Evolutionary conservation across 2,797 vertebrate species (phyloP).

Genomic region (Echiichthys vipera): DNA sequence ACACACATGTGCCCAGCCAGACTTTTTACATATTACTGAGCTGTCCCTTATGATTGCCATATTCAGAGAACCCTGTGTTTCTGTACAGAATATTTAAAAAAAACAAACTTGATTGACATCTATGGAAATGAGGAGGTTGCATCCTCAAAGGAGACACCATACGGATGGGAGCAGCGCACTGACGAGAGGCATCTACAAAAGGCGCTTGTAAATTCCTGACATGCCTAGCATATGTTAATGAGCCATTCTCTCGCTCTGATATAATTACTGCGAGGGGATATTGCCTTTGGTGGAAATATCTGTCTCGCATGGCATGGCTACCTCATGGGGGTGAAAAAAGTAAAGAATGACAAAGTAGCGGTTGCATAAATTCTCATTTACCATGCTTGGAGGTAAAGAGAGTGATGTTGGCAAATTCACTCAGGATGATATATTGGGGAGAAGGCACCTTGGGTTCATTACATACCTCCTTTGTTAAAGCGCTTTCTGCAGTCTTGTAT

Average conservation of each 20-base stretch:
- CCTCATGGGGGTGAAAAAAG: slow-evolving; percentile 73
- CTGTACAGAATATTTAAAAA: slow-evolving; percentile 50
- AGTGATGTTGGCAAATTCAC: slow-evolving; percentile 80
- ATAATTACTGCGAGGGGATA: slow-evolving; percentile 84
- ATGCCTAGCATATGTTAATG: slow-evolving; percentile 86
- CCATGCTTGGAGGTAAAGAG: slow-evolving; percentile 73
- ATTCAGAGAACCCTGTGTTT: slow-evolving; percentile 49
- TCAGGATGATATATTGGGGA: slow-evolving; percentile 81
- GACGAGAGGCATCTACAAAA: slow-evolving; percentile 73
- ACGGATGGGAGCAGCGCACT: slow-evolving; percentile 70
- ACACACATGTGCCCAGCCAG: slow-evolving; percentile 13
- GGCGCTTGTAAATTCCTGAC: slow-evolving; percentile 81
- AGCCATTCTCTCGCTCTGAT: slow-evolving; percentile 81
- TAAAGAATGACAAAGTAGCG: slow-evolving; percentile 82
- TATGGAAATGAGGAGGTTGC: slow-evolving; percentile 78
- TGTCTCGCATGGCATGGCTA: slow-evolving; percentile 63
- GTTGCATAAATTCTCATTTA: slow-evolving; percentile 84
- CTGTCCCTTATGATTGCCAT: slow-evolving; percentile 54
- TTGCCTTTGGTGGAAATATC: slow-evolving; percentile 82
- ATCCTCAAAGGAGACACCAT: slow-evolving; percentile 78
- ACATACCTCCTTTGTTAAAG: slow-evolving; percentile 77
- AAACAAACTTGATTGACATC: slow-evolving; percentile 78
- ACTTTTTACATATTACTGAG: slow-evolving; percentile 66
- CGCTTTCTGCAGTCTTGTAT: slow-evolving; percentile 57
- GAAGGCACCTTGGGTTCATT: slow-evolving; percentile 73